Conservation (phyloP, 2,113 vertebrate genomes). For the Psilopsiagon aurifrons region DNA sequence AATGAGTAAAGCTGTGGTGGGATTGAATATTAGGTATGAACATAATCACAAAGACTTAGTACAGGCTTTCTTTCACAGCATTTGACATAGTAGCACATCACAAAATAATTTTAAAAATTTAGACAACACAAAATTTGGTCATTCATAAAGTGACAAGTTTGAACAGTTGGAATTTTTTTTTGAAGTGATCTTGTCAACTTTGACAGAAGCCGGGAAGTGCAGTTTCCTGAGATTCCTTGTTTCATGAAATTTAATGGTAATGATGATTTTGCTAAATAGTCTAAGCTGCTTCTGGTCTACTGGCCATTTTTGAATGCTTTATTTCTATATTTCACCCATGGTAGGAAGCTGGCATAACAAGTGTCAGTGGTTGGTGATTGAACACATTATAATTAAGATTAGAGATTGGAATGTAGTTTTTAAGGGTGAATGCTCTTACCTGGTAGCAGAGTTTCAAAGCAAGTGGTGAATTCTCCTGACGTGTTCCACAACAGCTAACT, state of each 20-base stretch:
- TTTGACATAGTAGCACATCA: background rate
- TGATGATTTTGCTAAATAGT: background rate
- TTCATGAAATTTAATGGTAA: background rate
- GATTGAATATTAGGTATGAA: background rate
- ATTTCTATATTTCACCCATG: background rate
- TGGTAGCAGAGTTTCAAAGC: background rate
- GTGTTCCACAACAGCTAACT: background rate
- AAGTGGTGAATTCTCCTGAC: background rate
- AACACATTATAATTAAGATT: background rate
- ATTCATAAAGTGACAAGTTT: background rate
- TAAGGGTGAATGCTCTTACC: background rate
- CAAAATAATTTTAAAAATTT: background rate
- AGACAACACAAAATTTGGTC: background rate
- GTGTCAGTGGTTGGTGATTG: background rate
- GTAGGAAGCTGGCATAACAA: background rate
- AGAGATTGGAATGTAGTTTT: background rate
- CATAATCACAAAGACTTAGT: background rate
- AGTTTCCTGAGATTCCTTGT: background rate
- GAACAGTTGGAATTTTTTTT: background rate
- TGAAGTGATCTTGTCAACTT: background rate
- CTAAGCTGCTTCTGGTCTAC: background rate
- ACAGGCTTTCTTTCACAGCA: background rate
- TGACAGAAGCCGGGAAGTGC: background rate
- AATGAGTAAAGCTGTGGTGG: background rate
- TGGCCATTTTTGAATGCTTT: background rate